Evolutionary conservation across 2,888 invertebrate species (phyloP).

Genomic region (Xestia xanthographa): DNA sequence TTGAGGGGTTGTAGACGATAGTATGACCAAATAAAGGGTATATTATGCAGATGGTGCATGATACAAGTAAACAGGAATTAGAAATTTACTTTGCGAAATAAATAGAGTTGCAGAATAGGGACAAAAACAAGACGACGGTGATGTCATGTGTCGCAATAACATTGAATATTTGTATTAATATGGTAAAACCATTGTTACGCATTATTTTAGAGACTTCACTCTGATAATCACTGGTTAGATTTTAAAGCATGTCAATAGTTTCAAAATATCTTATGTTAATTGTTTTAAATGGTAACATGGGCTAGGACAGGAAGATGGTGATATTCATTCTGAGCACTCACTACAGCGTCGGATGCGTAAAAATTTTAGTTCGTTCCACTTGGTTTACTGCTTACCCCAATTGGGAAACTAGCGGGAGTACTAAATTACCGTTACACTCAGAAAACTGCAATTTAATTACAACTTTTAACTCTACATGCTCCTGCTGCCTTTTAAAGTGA

Average conservation of each 20-base stretch:
- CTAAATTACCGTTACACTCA: slow-evolving; percentile 32
- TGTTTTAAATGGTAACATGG: background rate
- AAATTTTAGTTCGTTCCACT: slow-evolving; percentile 9
- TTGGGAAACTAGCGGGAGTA: slow-evolving; percentile 16
- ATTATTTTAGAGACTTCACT: no score
- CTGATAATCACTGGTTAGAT: background rate
- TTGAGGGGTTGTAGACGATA: background rate
- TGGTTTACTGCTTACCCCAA: slow-evolving; percentile 18
- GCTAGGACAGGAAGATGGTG: background rate
- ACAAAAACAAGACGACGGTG: background rate
- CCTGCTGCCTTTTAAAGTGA: slow-evolving; percentile 2
- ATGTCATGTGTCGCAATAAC: background rate
- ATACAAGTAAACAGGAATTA: background rate
- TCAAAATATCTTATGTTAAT: background rate
- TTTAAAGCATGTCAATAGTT: background rate
- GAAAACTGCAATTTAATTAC: slow-evolving; percentile 49
- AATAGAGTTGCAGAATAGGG: background rate
- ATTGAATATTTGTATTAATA: no score
- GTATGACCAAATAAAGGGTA: background rate
- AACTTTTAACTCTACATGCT: slow-evolving; percentile 30
- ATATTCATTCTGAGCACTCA: background rate
- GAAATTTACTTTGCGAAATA: background rate
- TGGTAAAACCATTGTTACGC: background rate
- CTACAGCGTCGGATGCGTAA: background rate
- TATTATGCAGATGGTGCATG: background rate